These are phyloP conservation scores for Hololepta plana DNA, from an alignment of 2,888 invertebrate species.

Conservation along the genomic window DNA sequence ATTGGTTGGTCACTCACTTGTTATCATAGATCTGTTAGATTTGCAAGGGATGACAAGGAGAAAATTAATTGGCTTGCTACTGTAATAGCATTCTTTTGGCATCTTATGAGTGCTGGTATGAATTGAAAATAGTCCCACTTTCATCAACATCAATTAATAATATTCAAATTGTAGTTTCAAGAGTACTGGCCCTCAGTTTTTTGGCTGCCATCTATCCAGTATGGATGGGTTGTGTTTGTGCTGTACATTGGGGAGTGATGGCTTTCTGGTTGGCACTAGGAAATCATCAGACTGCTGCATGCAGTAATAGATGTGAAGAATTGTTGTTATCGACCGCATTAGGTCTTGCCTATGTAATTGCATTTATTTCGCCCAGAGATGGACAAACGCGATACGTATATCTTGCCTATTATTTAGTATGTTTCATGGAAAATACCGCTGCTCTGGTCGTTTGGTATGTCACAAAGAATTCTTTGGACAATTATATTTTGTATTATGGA, in stretches of 20 bases:
- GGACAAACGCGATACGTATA: constrained; percentile 37
- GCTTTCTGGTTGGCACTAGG: constrained; percentile 33
- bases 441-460: constrained; percentile 30
- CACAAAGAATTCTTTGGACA: constrained; percentile 23
- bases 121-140: constrained; percentile 1
- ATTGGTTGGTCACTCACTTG: constrained; percentile 41
- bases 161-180: constrained; percentile 22
- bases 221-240: constrained; percentile 30
- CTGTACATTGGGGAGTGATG: constrained; percentile 37
- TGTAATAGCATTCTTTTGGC: constrained; percentile 37
- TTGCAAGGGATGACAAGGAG: constrained; percentile 33
- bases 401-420: constrained; percentile 28
- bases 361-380: constrained; percentile 39
- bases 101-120: constrained; percentile 34
- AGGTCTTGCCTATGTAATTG: constrained; percentile 39
- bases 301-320: constrained; percentile 27
- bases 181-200: constrained; percentile 35
- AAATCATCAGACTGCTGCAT: constrained; percentile 28
- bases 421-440: constrained; percentile 31
- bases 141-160: not conserved
- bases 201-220: constrained; percentile 33
- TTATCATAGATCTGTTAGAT: constrained; percentile 38
- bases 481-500: constrained; percentile 26
- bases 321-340: constrained; percentile 31
- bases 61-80: constrained; percentile 33